A percentile compares a stretch with the other conserved stretches of the same genome.
These are phyloP conservation scores for Lepidocolaptes lacrymiger DNA, from an alignment of 2,797 vertebrate genomes.

Conservation along the genomic window DNA sequence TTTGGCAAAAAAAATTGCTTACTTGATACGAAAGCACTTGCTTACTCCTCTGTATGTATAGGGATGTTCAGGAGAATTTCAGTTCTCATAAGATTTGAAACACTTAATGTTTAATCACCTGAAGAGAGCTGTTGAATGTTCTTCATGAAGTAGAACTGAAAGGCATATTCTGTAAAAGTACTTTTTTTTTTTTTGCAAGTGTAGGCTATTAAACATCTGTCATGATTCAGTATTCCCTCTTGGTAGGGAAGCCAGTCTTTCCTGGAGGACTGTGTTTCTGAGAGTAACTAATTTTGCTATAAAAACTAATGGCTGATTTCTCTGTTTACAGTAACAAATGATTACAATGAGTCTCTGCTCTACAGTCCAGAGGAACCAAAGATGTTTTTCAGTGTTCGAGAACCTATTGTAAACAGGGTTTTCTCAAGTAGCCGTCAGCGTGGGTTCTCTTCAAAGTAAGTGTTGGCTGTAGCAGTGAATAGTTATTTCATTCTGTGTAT, in stretches of 20 bases:
- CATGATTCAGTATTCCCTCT: neutral
- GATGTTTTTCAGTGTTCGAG: slow-evolving; percentile 94
- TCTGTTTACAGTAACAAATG: slow-evolving; percentile 84
- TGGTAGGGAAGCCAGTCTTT: neutral
- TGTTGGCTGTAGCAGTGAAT: neutral
- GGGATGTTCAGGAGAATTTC: neutral
- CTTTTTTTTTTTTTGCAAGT: neutral
- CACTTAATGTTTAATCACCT: neutral
- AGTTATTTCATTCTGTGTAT: neutral
- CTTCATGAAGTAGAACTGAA: neutral
- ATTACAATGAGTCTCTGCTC: slow-evolving; percentile 91
- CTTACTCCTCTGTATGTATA: neutral
- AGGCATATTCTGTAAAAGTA: neutral
- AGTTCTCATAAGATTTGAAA: neutral
- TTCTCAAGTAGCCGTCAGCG: slow-evolving; percentile 91
- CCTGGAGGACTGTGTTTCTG: neutral
- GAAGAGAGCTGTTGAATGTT: neutral
- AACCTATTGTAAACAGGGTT: slow-evolving; percentile 95
- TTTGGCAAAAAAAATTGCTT: neutral
- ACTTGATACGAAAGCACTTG: neutral
- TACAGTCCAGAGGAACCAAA: slow-evolving; percentile 90
- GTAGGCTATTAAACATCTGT: neutral
- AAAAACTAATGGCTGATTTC: slow-evolving; percentile 22
- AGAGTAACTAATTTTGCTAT: neutral
- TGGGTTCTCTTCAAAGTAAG: slow-evolving; percentile 93